A percentile compares a stretch with the other conserved stretches of the same genome.
phyloP scores from a whole-genome alignment of 2,797 vertebrate species.

The Danio jaintianensis region DNA sequence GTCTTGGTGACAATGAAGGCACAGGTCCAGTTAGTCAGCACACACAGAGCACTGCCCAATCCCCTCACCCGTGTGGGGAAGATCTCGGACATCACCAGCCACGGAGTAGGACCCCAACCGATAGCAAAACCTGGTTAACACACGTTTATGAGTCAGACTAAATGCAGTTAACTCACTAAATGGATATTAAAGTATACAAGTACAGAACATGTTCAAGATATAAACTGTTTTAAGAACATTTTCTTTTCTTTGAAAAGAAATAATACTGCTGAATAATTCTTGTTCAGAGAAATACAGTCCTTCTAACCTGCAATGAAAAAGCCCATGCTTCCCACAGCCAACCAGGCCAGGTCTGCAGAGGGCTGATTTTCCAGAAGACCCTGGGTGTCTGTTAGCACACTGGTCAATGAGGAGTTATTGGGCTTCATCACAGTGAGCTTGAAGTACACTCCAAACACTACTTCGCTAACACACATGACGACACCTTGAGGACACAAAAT shows the following conservation, averaged over 20 bases:
- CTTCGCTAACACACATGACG: constrained; percentile 86
- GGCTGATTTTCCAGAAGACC: constrained; percentile 38
- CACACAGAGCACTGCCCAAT: constrained; percentile 80
- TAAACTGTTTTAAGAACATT: too few species aligned
- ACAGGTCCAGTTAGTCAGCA: constrained; percentile 88
- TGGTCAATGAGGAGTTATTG: constrained; percentile 61
- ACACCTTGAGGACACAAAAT: constrained; percentile 72
- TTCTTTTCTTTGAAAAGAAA: too few species aligned
- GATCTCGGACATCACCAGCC: constrained; percentile 91
- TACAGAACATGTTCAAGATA: too few species aligned
- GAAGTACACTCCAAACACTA: constrained; percentile 88
- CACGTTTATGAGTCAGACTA: not conserved
- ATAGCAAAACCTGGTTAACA: constrained; percentile 84
- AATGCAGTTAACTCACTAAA: not conserved
- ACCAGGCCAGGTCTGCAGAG: constrained; percentile 79
- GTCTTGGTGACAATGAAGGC: constrained; percentile 88
- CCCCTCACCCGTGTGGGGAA: constrained; percentile 85
- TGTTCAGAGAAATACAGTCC: constrained; percentile 16
- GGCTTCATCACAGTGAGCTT: constrained; percentile 71
- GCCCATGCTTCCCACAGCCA: constrained; percentile 87
- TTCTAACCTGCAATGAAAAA: constrained; percentile 89
- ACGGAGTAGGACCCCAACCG: constrained; percentile 89
- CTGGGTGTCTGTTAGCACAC: constrained; percentile 28
- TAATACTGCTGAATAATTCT: not conserved
- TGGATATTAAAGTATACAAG: too few species aligned